A percentile compares a stretch with the other conserved stretches of the same genome.
phyloP scores from a whole-genome alignment of 35 echinoderm and acorn worm genomes.

The Apostichopus japonicus region DNA sequence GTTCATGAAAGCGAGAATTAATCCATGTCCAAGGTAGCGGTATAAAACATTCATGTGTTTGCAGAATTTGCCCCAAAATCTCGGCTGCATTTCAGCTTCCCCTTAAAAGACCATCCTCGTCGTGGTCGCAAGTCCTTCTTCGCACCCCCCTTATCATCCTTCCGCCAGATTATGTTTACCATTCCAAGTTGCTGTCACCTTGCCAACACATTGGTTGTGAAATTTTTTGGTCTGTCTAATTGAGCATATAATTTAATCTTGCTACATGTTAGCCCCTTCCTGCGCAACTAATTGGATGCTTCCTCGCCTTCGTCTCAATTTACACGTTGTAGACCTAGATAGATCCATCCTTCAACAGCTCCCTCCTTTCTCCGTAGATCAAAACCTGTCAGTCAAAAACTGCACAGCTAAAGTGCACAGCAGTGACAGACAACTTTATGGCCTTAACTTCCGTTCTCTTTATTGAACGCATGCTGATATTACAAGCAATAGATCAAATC shows the following conservation, averaged over 20 bases:
- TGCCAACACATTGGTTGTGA: neutral
- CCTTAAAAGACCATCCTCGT: too few species aligned
- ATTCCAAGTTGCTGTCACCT: neutral
- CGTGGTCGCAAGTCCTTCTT: too few species aligned
- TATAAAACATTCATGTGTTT: too few species aligned
- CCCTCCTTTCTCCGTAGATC: neutral
- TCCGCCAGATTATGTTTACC: neutral
- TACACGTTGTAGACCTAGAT: neutral
- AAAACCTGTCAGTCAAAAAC: neutral
- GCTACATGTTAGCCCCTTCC: neutral
- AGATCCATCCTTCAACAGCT: neutral
- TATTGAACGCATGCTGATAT: too few species aligned
- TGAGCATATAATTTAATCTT: neutral
- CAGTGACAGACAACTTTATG: too few species aligned
- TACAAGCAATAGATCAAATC: too few species aligned
- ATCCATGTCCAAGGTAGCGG: too few species aligned
- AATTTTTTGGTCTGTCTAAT: neutral
- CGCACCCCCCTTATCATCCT: too few species aligned
- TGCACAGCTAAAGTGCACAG: neutral
- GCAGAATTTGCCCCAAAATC: too few species aligned
- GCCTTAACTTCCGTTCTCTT: too few species aligned
- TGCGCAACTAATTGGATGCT: neutral
- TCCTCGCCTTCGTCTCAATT: neutral
- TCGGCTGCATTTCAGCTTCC: too few species aligned
- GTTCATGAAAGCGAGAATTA: too few species aligned